phyloP scores from a whole-genome alignment of 2,113 vertebrate species.

The Stomatorhinus ivindoensis region DNA sequence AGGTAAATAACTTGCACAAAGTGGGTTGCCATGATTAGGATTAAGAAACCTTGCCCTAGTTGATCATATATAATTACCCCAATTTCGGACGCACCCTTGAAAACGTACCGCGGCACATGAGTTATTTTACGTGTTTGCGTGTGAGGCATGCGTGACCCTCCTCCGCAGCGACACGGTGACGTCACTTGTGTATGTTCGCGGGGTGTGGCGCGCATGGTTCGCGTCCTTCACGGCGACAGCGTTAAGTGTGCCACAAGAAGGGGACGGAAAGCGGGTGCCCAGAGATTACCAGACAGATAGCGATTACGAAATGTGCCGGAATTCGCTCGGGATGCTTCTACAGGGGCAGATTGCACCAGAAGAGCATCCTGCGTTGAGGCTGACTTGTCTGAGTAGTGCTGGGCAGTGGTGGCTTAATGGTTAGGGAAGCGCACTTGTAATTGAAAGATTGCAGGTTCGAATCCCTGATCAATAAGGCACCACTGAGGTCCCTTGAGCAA shows the following conservation, averaged over 20 bases:
- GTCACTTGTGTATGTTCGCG: neutral
- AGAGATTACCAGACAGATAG: neutral
- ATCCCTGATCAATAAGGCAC: too few species aligned
- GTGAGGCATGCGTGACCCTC: neutral
- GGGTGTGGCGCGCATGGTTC: neutral
- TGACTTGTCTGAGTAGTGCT: too few species aligned
- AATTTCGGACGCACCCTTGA: neutral
- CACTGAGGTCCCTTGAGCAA: too few species aligned
- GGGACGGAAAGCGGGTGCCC: neutral
- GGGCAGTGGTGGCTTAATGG: too few species aligned
- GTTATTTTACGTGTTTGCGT: neutral
- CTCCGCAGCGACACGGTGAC: neutral
- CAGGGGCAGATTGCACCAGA: neutral
- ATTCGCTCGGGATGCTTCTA: neutral
- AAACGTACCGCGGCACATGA: neutral
- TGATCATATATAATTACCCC: neutral
- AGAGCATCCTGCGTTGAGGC: neutral
- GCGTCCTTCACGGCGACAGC: neutral
- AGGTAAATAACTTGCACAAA: neutral
- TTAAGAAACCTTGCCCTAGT: constrained; percentile 3
- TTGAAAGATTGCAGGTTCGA: too few species aligned
- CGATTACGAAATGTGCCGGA: neutral
- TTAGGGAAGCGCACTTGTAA: too few species aligned
- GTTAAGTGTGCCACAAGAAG: neutral
- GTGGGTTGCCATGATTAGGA: neutral